Conservation (phyloP, 2,888 invertebrate genomes). For the Macrophya annulata region DNA sequence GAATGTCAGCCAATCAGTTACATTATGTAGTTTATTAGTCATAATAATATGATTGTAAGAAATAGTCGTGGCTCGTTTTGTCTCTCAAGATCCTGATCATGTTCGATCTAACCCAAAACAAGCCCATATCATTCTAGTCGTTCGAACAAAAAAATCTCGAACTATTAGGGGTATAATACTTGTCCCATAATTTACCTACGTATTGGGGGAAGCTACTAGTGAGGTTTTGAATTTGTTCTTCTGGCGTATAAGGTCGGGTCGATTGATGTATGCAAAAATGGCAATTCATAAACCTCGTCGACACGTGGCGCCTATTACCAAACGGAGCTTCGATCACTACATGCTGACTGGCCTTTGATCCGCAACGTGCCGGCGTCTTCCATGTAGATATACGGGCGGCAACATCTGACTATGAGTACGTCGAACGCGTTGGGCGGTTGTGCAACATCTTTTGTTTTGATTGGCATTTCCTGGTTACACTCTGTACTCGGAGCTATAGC, state of each 20-base stretch:
- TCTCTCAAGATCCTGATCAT: neutral
- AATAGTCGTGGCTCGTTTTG: neutral
- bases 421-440: slow-evolving; percentile 50
- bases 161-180: neutral
- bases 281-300: slow-evolving; percentile 41
- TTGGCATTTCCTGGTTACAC: slow-evolving; percentile 53
- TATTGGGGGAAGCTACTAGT: neutral
- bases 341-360: slow-evolving; percentile 49
- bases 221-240: neutral
- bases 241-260: slow-evolving; percentile 1
- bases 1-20: neutral
- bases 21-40: neutral
- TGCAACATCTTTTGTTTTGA: slow-evolving; percentile 55
- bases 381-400: slow-evolving; percentile 45
- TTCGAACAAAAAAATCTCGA: neutral
- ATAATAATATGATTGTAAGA: neutral
- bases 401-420: slow-evolving; percentile 48
- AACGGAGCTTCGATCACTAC: slow-evolving; percentile 42
- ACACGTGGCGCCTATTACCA: slow-evolving; percentile 49
- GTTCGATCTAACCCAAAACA: neutral
- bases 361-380: slow-evolving; percentile 46
- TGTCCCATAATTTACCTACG: neutral
- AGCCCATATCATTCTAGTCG: neutral
- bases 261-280: slow-evolving; percentile 51
- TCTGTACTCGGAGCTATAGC: slow-evolving; percentile 40